Percentiles rank a stretch among this genome's conserved stretches.
Conservation (phyloP, 2,113 vertebrate species). For the Tamias sibiricus region DNA sequence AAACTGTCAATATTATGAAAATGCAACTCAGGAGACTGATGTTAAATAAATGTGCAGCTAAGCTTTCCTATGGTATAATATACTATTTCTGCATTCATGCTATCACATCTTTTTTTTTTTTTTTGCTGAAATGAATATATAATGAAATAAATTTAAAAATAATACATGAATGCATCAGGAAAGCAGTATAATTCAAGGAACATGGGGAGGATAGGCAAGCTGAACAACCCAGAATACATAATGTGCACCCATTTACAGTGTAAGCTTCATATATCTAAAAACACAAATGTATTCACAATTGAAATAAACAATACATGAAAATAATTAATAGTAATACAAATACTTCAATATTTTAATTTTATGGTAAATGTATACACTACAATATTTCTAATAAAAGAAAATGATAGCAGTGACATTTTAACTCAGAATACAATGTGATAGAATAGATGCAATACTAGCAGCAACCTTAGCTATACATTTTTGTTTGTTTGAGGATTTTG, state of each 20-base stretch:
- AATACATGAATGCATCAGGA: background rate
- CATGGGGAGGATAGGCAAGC: background rate
- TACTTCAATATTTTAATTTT: background rate
- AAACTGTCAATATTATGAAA: conserved; percentile 70
- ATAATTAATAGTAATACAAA: background rate
- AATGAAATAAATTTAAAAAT: background rate
- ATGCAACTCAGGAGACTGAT: conserved; percentile 30
- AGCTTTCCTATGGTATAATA: background rate
- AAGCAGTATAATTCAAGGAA: background rate
- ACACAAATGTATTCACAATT: background rate
- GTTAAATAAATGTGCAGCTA: background rate
- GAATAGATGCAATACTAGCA: background rate
- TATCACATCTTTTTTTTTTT: background rate
- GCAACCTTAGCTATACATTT: background rate
- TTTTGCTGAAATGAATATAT: background rate
- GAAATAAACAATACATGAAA: background rate
- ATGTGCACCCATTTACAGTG: background rate
- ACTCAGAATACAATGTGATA: background rate
- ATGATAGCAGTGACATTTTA: background rate
- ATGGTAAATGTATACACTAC: background rate
- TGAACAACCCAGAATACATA: background rate
- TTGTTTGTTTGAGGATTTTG: background rate
- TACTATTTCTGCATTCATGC: background rate
- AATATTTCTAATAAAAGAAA: background rate
- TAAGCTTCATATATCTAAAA: background rate